Conservation (phyloP, 2,113 vertebrate genomes). For the Platycercus adscitus region DNA sequence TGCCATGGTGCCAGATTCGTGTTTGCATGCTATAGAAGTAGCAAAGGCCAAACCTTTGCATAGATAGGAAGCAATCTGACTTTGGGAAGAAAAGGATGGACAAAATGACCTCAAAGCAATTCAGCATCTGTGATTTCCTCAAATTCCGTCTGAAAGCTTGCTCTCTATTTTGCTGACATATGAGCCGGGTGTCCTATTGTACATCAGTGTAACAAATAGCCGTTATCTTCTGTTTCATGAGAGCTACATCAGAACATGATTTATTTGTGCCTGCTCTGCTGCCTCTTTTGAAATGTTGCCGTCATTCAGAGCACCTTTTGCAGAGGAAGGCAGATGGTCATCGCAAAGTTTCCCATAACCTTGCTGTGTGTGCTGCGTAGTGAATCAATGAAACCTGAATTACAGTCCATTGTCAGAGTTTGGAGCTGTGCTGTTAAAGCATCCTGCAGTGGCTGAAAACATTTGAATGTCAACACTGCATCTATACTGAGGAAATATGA, state of each 20-base stretch:
- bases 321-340: constrained; percentile 39
- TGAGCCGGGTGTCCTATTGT: neutral
- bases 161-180: constrained; percentile 45
- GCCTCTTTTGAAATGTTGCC: constrained; percentile 16
- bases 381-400: constrained; percentile 59
- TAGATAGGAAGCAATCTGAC: neutral
- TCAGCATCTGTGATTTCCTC: neutral
- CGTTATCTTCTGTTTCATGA: constrained; percentile 11
- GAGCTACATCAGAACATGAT: constrained; percentile 23
- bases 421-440: neutral
- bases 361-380: neutral
- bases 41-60: neutral
- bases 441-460: constrained; percentile 2
- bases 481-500: neutral
- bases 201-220: constrained; percentile 54
- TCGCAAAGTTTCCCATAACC: constrained; percentile 40
- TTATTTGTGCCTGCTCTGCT: constrained; percentile 38
- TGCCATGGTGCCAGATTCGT: accelerated
- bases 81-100: neutral
- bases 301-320: neutral
- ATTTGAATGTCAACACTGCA: constrained; percentile 26
- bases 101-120: neutral
- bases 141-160: neutral
- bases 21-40: neutral
- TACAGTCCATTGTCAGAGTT: neutral